Conservation (phyloP, 53 echinoderm and acorn worm species). For the Henricia sp. region DNA sequence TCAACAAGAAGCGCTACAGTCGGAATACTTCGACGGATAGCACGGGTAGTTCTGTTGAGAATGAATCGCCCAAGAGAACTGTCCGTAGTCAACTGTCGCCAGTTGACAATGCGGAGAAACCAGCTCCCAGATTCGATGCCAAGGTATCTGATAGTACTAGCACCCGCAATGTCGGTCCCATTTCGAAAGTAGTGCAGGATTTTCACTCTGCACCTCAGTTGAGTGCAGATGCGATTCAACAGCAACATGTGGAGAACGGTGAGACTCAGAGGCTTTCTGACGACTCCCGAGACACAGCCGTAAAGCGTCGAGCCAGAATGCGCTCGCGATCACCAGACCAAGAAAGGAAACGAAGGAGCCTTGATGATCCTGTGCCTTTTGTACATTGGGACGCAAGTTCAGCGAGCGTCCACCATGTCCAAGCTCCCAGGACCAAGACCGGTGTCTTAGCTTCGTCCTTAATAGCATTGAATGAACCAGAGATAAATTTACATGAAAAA, state of each 20-base stretch:
- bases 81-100: conserved; percentile 35
- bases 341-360: conserved; percentile 43
- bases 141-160: conserved; percentile 63
- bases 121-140: conserved; percentile 32
- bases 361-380: conserved; percentile 56
- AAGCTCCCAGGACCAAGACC: conserved; percentile 49
- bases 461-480: conserved; percentile 43
- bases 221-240: conserved; percentile 1
- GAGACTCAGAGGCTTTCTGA: conserved; percentile 3
- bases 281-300: neutral
- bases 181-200: conserved; percentile 48
- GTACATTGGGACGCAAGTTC: conserved; percentile 22
- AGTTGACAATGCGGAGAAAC: conserved; percentile 31
- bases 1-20: conserved; percentile 67
- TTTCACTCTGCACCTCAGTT: conserved; percentile 13
- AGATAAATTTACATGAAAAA: conserved; percentile 53
- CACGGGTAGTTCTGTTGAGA: conserved; percentile 48
- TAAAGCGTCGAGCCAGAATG: conserved; percentile 36
- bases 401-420: conserved; percentile 43
- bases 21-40: conserved; percentile 57
- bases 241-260: conserved; percentile 41
- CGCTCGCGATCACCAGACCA: conserved; percentile 31
- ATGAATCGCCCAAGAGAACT: conserved; percentile 51
- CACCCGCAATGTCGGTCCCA: conserved; percentile 37
- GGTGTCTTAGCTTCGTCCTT: conserved; percentile 28